A percentile compares a stretch with the other conserved stretches of the same genome.
These are phyloP conservation scores for Etia nguti DNA, from an alignment of 2,113 vertebrate genomes.

Conservation along the genomic window DNA sequence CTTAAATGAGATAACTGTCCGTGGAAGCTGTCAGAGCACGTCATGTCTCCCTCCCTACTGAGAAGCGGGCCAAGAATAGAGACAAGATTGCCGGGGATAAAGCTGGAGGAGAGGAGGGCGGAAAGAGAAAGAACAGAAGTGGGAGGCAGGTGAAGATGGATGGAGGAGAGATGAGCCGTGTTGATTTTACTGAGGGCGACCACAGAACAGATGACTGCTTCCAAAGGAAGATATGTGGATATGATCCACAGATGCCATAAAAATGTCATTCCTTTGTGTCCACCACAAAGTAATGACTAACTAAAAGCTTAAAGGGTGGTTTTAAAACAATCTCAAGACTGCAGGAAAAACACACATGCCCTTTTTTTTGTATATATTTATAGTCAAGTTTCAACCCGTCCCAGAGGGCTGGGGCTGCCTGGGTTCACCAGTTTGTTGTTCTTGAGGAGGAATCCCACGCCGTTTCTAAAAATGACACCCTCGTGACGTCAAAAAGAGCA, in stretches of 20 bases:
- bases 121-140: constrained; percentile 32
- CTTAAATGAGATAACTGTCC: constrained; percentile 59
- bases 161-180: neutral
- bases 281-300: neutral
- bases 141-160: constrained; percentile 46
- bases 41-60: constrained; percentile 42
- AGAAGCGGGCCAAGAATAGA: constrained; percentile 59
- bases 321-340: neutral
- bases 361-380: constrained; percentile 10
- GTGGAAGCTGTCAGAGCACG: constrained; percentile 37
- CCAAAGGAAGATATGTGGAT: neutral
- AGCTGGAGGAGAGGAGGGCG: constrained; percentile 32
- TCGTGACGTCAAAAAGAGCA: constrained; percentile 31
- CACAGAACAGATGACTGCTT: neutral
- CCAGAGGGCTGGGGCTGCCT: constrained; percentile 22
- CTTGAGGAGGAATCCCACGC: constrained; percentile 60
- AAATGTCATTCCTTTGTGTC: neutral
- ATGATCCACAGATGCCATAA: neutral
- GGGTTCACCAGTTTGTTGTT: constrained; percentile 53
- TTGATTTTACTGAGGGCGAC: constrained; percentile 8
- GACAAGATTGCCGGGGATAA: constrained; percentile 55
- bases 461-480: constrained; percentile 23
- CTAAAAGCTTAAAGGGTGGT: neutral
- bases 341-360: constrained; percentile 18
- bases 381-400: constrained; percentile 14